Conservation (phyloP, 1,140 invertebrate genomes). For the Zophobas atratus region DNA sequence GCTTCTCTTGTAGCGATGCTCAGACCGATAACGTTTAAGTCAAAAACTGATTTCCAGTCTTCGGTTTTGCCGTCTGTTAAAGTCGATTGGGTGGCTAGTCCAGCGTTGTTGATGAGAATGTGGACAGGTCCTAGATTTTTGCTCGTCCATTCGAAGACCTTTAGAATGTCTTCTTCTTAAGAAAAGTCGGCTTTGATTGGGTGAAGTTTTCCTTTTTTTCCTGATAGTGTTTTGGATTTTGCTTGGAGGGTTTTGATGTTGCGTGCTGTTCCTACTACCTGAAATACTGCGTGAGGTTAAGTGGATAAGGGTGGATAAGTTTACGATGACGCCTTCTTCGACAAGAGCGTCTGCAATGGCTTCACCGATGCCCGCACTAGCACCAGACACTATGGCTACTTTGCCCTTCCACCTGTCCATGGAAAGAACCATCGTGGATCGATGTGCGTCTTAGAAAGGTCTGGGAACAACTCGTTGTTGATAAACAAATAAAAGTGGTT, state of each 20-base stretch:
- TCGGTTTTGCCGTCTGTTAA: constrained; percentile 67
- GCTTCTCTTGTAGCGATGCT: constrained; percentile 77
- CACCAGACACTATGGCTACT: no score
- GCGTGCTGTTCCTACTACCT: constrained; percentile 22
- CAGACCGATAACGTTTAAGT: constrained; percentile 81
- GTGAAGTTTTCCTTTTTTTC: constrained; percentile 13
- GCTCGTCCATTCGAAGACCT: constrained; percentile 75
- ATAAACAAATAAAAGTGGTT: no score
- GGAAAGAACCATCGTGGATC: no score
- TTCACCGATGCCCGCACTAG: no score
- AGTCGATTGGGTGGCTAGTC: constrained; percentile 30
- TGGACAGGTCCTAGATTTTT: constrained; percentile 74
- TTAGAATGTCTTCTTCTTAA: constrained; percentile 73
- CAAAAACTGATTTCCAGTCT: constrained; percentile 70
- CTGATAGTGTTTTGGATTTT: constrained; percentile 26
- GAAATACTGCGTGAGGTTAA: background rate
- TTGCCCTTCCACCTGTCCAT: no score
- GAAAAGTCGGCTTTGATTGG: constrained; percentile 63
- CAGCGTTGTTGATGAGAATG: constrained; percentile 62
- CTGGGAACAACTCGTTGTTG: no score
- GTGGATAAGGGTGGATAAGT: no score
- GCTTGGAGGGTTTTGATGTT: constrained; percentile 56
- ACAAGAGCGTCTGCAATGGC: no score
- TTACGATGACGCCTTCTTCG: no score
- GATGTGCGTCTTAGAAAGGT: no score